Conservation (phyloP, 1,140 invertebrate species). For the Rhynchophorus ferrugineus region DNA sequence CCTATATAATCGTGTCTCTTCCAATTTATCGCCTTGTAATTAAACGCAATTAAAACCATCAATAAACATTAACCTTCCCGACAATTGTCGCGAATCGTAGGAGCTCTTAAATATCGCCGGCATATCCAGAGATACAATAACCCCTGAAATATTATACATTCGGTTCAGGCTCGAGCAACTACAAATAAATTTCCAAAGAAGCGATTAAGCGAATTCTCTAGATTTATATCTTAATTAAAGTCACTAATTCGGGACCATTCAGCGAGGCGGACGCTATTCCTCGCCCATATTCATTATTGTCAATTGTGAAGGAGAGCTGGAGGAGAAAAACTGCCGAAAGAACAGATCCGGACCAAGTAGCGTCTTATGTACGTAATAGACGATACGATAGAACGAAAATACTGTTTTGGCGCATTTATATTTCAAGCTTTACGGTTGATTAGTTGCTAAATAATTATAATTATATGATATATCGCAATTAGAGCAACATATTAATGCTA, state of each 20-base stretch:
- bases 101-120: too few relatives aligned
- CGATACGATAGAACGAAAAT: not conserved
- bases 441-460: too few relatives aligned
- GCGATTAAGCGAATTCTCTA: slow-evolving; percentile 9
- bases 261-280: slow-evolving; percentile 8
- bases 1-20: too few relatives aligned
- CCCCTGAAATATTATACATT: not conserved
- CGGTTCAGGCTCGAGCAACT: not conserved
- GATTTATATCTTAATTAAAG: slow-evolving; percentile 23
- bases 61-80: too few relatives aligned
- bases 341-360: not conserved
- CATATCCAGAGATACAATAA: not conserved
- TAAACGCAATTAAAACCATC: too few relatives aligned
- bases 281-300: slow-evolving; percentile 16
- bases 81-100: too few relatives aligned
- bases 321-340: slow-evolving; percentile 1
- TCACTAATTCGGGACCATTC: slow-evolving; percentile 17
- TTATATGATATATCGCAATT: too few relatives aligned
- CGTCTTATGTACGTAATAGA: not conserved
- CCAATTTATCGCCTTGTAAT: too few relatives aligned
- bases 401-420: not conserved
- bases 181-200: slow-evolving; percentile 8
- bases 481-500: too few relatives aligned
- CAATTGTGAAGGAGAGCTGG: slow-evolving; percentile 7
- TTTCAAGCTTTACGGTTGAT: too few relatives aligned